Evolutionary conservation across 2,888 invertebrate genomes (phyloP), one percentile per base, ranked within the genome.

Genomic region (Luperina testacea): DNA sequence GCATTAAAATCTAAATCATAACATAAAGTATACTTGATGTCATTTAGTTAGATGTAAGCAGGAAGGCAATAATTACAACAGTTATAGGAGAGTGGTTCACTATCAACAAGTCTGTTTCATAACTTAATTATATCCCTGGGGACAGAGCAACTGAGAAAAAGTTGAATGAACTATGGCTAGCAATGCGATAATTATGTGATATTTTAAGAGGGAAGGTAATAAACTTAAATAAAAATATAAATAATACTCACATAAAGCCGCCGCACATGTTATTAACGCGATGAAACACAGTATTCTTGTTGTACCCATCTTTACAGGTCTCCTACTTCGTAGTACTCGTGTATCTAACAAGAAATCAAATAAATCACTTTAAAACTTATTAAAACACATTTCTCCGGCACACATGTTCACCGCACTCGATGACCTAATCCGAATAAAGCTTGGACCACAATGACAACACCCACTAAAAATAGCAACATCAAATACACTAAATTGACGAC

Each of bases 391-490:
- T 94, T 94, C 92, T 92, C 94, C 94, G 94, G 94, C 93, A 96
- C 96, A 96, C 96, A 96, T 96, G 96, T 95, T 94, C 94, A 94
- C 93, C 88, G 91, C 95, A 95, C 94, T 94, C 91, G 96, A 96
- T 97, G 96, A 97, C 96, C 96, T 96, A 96, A 97, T 96, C 96
- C 95, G 94, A 95, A 92, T 95, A 93, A 90, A 94, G 94, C 95
- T 94, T 92, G 92, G 90, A 90, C 92, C 92, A 94, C 94, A 95
- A 96, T 97, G 97, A 97, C 97, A 97, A 97, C 97, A 97, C 96
- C 97, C 94, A 97, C 97, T 95, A 97, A 97, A 96, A 97, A 97
- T 93, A 97, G 97, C 92, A 97, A 92, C 95, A 97, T 96, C 88
- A 91, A 94, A 93, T 93, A 92, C 93, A 94, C 91, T 90, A 91